Percentiles rank a stretch among this genome's conserved stretches.
Conservation (phyloP, 1,140 invertebrate genomes). For the Hypothenemus hampei region DNA sequence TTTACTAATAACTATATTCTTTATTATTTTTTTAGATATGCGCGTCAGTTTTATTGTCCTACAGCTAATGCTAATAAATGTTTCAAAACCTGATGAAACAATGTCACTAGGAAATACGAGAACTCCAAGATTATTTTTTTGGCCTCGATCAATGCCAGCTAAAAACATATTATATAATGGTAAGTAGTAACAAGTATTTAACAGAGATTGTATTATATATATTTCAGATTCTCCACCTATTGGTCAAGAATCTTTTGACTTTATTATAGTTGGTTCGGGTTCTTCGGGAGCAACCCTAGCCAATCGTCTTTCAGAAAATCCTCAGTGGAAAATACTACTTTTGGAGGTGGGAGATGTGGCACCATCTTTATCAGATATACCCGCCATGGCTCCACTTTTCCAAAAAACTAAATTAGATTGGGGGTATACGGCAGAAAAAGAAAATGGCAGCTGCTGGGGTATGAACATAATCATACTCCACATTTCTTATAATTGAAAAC, state of each 20-base stretch:
- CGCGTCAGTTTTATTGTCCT: too few relatives aligned
- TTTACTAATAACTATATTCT: too few relatives aligned
- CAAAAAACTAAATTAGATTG: slow-evolving; percentile 72
- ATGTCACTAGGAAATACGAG: too few relatives aligned
- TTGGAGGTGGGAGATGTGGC: slow-evolving; percentile 63
- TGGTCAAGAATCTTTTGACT: slow-evolving; percentile 39
- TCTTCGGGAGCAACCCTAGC: slow-evolving; percentile 56
- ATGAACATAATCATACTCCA: slow-evolving; percentile 1
- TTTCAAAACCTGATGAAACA: too few relatives aligned
- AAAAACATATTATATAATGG: neutral
- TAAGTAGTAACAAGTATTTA: neutral
- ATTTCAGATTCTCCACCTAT: slow-evolving; percentile 9
- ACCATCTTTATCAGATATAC: slow-evolving; percentile 70
- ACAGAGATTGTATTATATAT: neutral
- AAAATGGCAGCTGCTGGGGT: slow-evolving; percentile 45
- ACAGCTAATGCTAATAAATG: too few relatives aligned
- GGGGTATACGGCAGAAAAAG: slow-evolving; percentile 70
- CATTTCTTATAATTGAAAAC: slow-evolving; percentile 1
- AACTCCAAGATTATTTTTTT: too few relatives aligned
- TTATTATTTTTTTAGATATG: too few relatives aligned
- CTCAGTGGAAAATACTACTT: slow-evolving; percentile 64
- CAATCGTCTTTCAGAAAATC: slow-evolving; percentile 67
- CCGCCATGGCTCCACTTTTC: slow-evolving; percentile 61
- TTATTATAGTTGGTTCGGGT: slow-evolving; percentile 43
- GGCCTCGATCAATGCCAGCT: too few relatives aligned